Percentiles rank a stretch among this genome's conserved stretches.
Evolutionary conservation across 2,888 invertebrate genomes (phyloP).

Genomic region (Octodonta nipae): DNA sequence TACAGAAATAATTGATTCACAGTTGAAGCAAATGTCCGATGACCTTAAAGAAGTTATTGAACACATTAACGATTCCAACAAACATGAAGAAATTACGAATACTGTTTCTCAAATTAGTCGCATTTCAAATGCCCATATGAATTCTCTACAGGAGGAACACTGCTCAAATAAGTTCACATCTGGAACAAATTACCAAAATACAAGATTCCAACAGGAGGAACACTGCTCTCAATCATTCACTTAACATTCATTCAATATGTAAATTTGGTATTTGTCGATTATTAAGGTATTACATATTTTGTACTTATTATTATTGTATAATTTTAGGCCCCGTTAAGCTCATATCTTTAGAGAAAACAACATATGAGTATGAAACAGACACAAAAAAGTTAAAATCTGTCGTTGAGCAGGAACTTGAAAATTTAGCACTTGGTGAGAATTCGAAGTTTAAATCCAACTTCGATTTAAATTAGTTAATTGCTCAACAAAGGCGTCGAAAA

Average conservation of each 20-base stretch:
- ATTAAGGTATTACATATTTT: too few relatives aligned
- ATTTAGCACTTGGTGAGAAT: constrained; percentile 20
- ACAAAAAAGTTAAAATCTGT: constrained; percentile 11
- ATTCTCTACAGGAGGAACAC: constrained; percentile 77
- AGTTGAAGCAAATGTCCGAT: constrained; percentile 86
- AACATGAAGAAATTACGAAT: constrained; percentile 69
- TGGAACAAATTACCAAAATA: constrained; percentile 71
- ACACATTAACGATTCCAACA: constrained; percentile 78
- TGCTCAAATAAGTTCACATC: constrained; percentile 57
- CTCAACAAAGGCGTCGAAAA: constrained; percentile 9
- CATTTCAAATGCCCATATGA: constrained; percentile 92
- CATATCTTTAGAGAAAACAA: too few relatives aligned
- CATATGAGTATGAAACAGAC: too few relatives aligned
- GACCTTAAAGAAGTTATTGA: constrained; percentile 91
- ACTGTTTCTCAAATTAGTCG: constrained; percentile 85
- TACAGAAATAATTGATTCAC: constrained; percentile 82
- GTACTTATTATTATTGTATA: too few relatives aligned
- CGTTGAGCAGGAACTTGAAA: constrained; percentile 21
- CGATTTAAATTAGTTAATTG: constrained; percentile 17
- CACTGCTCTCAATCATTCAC: constrained; percentile 17
- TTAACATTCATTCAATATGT: too few relatives aligned
- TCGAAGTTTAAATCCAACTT: constrained; percentile 20
- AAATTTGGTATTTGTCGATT: too few relatives aligned
- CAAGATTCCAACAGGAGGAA: constrained; percentile 65
- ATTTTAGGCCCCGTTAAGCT: too few relatives aligned